phyloP scores from a whole-genome alignment of 1,140 invertebrate species.

The Bombus breviceps region DNA sequence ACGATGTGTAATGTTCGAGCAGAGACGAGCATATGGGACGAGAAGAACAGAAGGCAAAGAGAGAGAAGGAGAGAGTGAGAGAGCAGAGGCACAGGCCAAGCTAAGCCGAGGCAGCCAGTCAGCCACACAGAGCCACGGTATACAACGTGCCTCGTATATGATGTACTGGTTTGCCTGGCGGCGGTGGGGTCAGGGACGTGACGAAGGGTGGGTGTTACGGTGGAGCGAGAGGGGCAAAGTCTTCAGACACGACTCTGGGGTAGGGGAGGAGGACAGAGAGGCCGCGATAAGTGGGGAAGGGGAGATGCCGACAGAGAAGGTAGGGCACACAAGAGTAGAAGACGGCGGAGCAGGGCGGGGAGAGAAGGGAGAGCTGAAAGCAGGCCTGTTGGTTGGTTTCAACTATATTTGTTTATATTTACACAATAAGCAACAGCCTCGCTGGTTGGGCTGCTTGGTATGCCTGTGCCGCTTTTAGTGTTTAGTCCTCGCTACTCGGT shows the following conservation, averaged over 20 bases:
- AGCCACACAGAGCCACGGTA: slow-evolving; percentile 27
- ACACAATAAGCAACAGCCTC: slow-evolving; percentile 83
- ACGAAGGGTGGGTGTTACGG: slow-evolving; percentile 59
- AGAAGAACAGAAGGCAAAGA: slow-evolving; percentile 42
- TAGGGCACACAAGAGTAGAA: slow-evolving; percentile 58
- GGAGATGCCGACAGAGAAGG: slow-evolving; percentile 54
- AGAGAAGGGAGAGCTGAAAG: slow-evolving; percentile 73
- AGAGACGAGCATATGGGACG: slow-evolving; percentile 48
- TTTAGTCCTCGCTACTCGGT: slow-evolving; percentile 80
- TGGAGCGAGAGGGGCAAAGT: slow-evolving; percentile 53
- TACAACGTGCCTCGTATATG: slow-evolving; percentile 62
- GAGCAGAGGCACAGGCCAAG: slow-evolving; percentile 28
- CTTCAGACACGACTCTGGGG: slow-evolving; percentile 34
- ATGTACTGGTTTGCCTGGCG: slow-evolving; percentile 65
- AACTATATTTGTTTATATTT: slow-evolving; percentile 84
- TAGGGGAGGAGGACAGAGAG: slow-evolving; percentile 12
- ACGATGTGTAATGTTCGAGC: slow-evolving; percentile 57
- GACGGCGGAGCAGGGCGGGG: slow-evolving; percentile 34
- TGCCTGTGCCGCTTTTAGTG: slow-evolving; percentile 78
- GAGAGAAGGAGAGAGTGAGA: neutral
- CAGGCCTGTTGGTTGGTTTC: slow-evolving; percentile 83
- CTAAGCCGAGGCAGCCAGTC: slow-evolving; percentile 25
- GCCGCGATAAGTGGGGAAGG: slow-evolving; percentile 28
- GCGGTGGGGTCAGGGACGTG: slow-evolving; percentile 64
- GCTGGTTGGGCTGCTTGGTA: slow-evolving; percentile 72